phyloP scores from a whole-genome alignment of 2,888 invertebrate species.

The Lamproptera curius region DNA sequence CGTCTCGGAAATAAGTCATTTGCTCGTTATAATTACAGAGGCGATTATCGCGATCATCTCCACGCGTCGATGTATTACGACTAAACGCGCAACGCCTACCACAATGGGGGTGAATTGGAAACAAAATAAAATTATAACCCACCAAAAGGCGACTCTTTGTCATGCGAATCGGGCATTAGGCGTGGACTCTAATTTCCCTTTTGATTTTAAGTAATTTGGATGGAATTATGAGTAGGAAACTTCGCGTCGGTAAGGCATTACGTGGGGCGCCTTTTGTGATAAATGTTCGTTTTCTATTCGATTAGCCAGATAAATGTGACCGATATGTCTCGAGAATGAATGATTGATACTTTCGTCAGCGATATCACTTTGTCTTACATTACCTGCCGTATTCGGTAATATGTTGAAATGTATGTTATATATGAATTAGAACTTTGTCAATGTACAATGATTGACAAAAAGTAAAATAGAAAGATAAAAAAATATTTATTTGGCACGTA shows the following conservation, averaged over 20 bases:
- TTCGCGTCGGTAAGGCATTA: constrained; percentile 38
- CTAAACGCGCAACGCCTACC: constrained; percentile 64
- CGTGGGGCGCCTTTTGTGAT: constrained; percentile 51
- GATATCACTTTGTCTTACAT: constrained; percentile 5
- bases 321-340: constrained; percentile 51
- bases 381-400: constrained; percentile 30
- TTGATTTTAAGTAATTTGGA: constrained; percentile 76
- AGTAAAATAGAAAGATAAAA: no score
- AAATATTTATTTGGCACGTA: no score
- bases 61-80: constrained; percentile 55
- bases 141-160: constrained; percentile 50
- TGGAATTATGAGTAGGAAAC: constrained; percentile 61
- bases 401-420: no score
- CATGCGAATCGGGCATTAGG: constrained; percentile 74
- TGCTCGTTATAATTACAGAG: constrained; percentile 61
- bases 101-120: constrained; percentile 44
- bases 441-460: no score
- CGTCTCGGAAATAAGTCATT: constrained; percentile 52
- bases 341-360: constrained; percentile 50
- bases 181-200: constrained; percentile 59
- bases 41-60: constrained; percentile 55
- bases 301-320: constrained; percentile 54
- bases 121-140: constrained; percentile 66
- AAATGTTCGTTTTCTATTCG: constrained; percentile 64
- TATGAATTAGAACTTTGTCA: no score